Conservation (phyloP, 2,113 vertebrate species). For the Callionymus lyra region DNA sequence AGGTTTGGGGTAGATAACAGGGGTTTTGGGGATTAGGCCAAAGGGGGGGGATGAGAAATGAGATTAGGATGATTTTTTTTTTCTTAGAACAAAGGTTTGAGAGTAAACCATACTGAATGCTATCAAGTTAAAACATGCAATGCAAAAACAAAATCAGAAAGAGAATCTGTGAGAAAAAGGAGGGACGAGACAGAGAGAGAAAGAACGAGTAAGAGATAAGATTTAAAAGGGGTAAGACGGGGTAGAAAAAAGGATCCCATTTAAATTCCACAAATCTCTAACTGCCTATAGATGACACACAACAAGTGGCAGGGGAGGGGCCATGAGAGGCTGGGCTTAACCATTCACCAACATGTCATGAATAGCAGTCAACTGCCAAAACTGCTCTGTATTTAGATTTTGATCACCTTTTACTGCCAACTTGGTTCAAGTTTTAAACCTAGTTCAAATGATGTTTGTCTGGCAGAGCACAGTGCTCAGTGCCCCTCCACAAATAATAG, state of each 20-base stretch:
- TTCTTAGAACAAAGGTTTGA: no score
- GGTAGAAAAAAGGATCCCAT: conserved; percentile 72
- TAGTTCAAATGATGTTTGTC: conserved; percentile 65
- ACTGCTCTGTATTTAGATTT: conserved; percentile 11
- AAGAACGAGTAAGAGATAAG: conserved; percentile 58
- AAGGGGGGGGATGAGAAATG: conserved; percentile 50
- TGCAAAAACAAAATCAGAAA: conserved; percentile 72
- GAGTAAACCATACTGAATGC: conserved; percentile 65
- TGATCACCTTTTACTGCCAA: conserved; percentile 24
- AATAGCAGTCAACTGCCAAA: no score
- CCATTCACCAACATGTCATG: conserved; percentile 65
- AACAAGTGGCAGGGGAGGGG: conserved; percentile 85
- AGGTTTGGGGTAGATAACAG: conserved; percentile 35
- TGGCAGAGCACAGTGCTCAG: conserved; percentile 81
- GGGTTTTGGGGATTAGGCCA: not conserved
- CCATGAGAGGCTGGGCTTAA: conserved; percentile 77
- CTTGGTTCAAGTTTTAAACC: not conserved
- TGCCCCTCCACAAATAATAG: conserved; percentile 91
- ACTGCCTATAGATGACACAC: conserved; percentile 92
- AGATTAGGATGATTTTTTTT: conserved; percentile 24
- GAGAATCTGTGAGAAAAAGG: conserved; percentile 41
- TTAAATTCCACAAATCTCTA: conserved; percentile 83
- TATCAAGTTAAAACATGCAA: conserved; percentile 92
- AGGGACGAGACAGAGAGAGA: no score
- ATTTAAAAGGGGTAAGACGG: conserved; percentile 31